These are phyloP conservation scores for Masticophis lateralis DNA, from an alignment of 2,797 vertebrate species.

Conservation along the genomic window DNA sequence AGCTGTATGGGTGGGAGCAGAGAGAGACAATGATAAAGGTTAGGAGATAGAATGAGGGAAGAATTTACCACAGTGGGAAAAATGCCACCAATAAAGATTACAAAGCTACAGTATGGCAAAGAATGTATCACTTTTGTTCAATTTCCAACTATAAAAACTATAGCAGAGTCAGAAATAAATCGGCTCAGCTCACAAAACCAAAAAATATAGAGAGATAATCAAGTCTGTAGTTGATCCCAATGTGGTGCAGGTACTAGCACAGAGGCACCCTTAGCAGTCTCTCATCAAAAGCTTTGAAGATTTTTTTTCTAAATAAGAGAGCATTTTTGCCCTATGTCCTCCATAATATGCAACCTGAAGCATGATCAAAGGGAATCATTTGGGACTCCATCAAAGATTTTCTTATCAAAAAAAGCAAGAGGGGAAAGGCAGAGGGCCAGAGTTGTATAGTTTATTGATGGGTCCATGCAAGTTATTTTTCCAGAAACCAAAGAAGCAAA, in stretches of 20 bases:
- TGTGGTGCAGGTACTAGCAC: background rate
- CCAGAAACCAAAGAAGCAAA: background rate
- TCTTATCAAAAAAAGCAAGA: background rate
- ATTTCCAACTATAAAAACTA: background rate
- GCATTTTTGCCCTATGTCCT: background rate
- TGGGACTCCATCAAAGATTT: background rate
- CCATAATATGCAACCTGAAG: background rate
- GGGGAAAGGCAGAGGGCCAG: background rate
- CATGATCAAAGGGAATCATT: background rate
- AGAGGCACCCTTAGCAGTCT: background rate
- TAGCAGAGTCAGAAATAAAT: background rate
- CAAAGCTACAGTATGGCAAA: background rate
- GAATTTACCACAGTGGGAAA: background rate
- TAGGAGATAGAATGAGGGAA: background rate
- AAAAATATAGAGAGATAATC: background rate
- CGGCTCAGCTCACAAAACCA: background rate
- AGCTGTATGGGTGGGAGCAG: background rate
- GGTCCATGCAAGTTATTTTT: background rate
- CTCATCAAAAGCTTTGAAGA: background rate
- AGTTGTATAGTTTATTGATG: background rate
- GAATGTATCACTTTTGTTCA: background rate
- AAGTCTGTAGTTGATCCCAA: background rate
- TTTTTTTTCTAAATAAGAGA: background rate
- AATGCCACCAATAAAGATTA: background rate
- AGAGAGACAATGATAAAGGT: background rate